Conservation (phyloP, 2,888 invertebrate genomes). For the Nomada ferruginata region DNA sequence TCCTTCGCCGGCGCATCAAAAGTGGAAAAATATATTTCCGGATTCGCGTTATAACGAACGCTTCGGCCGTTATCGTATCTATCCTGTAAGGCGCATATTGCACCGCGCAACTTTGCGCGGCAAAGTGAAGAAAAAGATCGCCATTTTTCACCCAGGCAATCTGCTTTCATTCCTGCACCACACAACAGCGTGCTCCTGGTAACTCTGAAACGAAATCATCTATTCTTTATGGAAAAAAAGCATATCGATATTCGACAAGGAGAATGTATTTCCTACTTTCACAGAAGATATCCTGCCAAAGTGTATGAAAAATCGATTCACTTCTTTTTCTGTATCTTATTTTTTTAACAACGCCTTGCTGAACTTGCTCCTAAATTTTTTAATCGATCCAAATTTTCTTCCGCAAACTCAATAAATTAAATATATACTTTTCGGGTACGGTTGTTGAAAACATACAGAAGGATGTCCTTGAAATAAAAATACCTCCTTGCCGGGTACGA, state of each 20-base stretch:
- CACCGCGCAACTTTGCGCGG: not conserved
- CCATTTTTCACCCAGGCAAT: slow-evolving; percentile 16
- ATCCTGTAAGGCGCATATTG: slow-evolving; percentile 8
- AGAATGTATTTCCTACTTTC: no score
- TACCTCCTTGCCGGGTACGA: not conserved
- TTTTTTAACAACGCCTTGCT: no score
- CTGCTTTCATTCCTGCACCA: not conserved
- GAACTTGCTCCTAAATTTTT: no score
- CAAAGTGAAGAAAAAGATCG: slow-evolving; percentile 4
- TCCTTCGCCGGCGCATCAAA: slow-evolving; percentile 39
- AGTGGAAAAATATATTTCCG: slow-evolving; percentile 38
- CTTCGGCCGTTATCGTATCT: slow-evolving; percentile 16
- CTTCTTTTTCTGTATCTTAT: no score
- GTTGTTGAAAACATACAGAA: no score
- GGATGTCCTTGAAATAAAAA: no score
- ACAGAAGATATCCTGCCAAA: no score
- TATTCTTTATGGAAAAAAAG: not conserved
- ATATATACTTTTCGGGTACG: no score
- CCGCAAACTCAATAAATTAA: no score
- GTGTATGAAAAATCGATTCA: no score
- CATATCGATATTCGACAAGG: not conserved
- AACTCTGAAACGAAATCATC: not conserved
- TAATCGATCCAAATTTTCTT: no score
- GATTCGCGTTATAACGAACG: slow-evolving; percentile 42
- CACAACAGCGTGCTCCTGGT: not conserved